These are phyloP conservation scores for Andrena hattorfiana DNA, from an alignment of 2,888 invertebrate genomes.

Conservation along the genomic window DNA sequence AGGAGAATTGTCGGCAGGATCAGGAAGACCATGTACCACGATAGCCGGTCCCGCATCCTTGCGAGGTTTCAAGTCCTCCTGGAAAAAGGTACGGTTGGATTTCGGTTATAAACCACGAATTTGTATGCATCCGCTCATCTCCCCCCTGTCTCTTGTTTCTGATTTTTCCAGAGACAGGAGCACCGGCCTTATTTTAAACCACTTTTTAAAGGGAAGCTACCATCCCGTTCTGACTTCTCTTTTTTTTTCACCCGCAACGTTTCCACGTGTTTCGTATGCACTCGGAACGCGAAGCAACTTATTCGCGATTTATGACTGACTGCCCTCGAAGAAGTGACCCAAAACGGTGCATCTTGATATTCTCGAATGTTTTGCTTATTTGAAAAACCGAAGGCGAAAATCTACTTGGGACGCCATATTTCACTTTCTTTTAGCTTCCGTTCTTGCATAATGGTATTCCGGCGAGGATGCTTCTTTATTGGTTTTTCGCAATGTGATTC, in stretches of 20 bases:
- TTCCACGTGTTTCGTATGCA: conserved; percentile 31
- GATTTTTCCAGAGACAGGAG: conserved; percentile 10
- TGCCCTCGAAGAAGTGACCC: conserved; percentile 23
- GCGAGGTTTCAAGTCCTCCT: conserved; percentile 78
- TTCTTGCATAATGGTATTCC: too few relatives aligned
- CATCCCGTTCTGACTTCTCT: neutral
- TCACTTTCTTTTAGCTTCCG: conserved; percentile 19
- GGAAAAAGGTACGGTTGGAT: conserved; percentile 57
- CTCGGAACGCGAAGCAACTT: conserved; percentile 35
- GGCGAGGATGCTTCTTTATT: conserved; percentile 1
- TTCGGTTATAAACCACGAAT: conserved; percentile 38
- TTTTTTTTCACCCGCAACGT: neutral
- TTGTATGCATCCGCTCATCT: conserved; percentile 41
- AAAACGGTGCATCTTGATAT: neutral
- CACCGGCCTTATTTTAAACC: conserved; percentile 1
- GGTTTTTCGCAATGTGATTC: neutral
- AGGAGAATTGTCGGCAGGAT: conserved; percentile 84
- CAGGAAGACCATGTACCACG: conserved; percentile 85
- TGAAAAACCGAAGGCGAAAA: neutral
- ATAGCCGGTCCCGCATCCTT: conserved; percentile 84
- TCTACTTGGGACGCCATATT: neutral
- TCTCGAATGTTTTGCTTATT: neutral
- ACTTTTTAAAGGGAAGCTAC: conserved; percentile 11
- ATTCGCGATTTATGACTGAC: conserved; percentile 46
- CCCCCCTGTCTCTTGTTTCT: conserved; percentile 12